These are phyloP conservation scores for Ranitomeya imitator DNA, from an alignment of 2,113 vertebrate genomes.

Conservation along the genomic window DNA sequence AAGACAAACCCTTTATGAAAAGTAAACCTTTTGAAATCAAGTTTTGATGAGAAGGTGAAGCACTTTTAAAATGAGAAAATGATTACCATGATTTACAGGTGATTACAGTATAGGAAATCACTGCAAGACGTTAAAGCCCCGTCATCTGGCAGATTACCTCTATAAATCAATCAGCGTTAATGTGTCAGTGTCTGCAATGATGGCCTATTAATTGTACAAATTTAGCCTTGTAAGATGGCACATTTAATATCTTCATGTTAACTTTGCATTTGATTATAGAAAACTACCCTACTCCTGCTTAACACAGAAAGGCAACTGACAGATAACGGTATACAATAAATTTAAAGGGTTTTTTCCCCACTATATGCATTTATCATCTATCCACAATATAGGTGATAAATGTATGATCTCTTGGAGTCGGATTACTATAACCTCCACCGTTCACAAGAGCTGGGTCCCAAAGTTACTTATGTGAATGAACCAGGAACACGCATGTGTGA, in stretches of 20 bases:
- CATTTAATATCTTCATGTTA: not conserved
- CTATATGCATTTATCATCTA: too few relatives aligned
- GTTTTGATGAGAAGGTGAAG: not conserved
- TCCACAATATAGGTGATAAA: too few relatives aligned
- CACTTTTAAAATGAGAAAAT: not conserved
- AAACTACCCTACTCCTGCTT: not conserved
- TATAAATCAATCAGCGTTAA: conserved; percentile 24
- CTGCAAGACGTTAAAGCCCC: not conserved
- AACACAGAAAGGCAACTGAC: not conserved
- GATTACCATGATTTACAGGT: conserved; percentile 1
- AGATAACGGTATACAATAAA: not conserved
- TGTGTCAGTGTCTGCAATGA: not conserved
- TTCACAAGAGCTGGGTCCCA: too few relatives aligned
- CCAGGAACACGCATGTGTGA: too few relatives aligned
- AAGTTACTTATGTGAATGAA: too few relatives aligned
- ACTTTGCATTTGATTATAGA: not conserved
- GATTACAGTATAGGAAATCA: conserved; percentile 2
- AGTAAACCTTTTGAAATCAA: not conserved
- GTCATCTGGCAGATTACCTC: not conserved
- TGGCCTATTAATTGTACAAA: not conserved
- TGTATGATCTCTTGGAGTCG: too few relatives aligned
- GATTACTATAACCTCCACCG: too few relatives aligned
- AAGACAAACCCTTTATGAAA: not conserved
- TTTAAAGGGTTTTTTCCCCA: too few relatives aligned
- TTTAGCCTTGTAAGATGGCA: not conserved